These are phyloP conservation scores for Ceramica pisi DNA, from an alignment of 2,888 invertebrate genomes.

Conservation along the genomic window DNA sequence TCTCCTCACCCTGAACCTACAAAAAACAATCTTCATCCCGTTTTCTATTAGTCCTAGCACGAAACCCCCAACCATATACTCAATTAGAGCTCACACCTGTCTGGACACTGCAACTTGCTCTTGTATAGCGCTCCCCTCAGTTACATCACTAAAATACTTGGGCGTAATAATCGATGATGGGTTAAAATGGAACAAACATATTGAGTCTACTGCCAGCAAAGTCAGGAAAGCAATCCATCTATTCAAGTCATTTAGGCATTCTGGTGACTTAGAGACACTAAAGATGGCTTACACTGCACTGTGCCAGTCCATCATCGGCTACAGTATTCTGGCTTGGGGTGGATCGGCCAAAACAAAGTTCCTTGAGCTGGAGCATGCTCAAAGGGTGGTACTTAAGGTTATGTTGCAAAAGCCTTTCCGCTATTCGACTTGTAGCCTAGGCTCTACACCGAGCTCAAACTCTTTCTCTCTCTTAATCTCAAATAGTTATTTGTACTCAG, in stretches of 20 bases:
- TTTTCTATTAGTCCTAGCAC: too few relatives aligned
- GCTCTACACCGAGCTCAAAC: not conserved
- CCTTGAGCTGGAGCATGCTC: not conserved
- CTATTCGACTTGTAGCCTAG: not conserved
- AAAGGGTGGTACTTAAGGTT: too few relatives aligned
- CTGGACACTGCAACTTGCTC: too few relatives aligned
- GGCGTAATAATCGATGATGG: not conserved
- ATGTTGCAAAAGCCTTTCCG: too few relatives aligned
- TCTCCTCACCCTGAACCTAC: too few relatives aligned
- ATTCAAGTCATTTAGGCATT: slow-evolving; percentile 1
- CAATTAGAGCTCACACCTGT: too few relatives aligned
- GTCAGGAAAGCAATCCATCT: slow-evolving; percentile 8
- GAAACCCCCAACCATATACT: too few relatives aligned
- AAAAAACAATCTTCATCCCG: too few relatives aligned
- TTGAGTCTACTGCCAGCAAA: not conserved
- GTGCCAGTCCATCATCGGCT: slow-evolving; percentile 2
- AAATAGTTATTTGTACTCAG: not conserved
- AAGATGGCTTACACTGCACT: slow-evolving; percentile 10
- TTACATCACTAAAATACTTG: not conserved
- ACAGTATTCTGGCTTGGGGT: slow-evolving; percentile 7
- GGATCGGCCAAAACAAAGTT: slow-evolving; percentile 2
- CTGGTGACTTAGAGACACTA: not conserved
- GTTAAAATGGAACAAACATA: not conserved
- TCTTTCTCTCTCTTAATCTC: not conserved
- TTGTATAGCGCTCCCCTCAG: not conserved